A percentile compares a stretch with the other conserved stretches of the same genome.
Conservation (phyloP, 2,113 vertebrate species). For the Dromas ardeola region DNA sequence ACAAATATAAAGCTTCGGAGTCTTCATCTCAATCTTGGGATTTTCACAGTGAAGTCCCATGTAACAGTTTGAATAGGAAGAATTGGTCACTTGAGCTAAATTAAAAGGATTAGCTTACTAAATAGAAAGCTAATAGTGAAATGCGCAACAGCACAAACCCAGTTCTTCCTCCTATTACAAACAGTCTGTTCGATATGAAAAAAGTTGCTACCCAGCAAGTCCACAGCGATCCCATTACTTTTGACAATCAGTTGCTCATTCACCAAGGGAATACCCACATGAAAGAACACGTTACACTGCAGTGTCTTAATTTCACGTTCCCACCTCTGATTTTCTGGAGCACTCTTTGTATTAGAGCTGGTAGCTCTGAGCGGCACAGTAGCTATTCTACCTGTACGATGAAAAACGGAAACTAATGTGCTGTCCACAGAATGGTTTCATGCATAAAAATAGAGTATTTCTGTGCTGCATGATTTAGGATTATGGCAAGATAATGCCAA, state of each 20-base stretch:
- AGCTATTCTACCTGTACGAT: background rate
- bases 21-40: background rate
- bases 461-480: background rate
- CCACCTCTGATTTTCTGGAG: background rate
- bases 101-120: background rate
- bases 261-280: accelerated
- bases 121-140: background rate
- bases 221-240: background rate
- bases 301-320: background rate
- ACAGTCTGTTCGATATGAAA: background rate
- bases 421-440: background rate
- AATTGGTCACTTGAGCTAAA: background rate
- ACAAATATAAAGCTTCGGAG: background rate
- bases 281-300: background rate
- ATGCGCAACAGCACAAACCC: accelerated
- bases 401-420: background rate
- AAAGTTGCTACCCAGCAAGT: background rate
- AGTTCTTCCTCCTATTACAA: background rate
- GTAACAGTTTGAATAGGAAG: background rate
- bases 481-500: background rate
- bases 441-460: background rate
- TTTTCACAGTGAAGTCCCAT: background rate
- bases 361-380: accelerated
- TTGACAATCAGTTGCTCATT: background rate
- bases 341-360: accelerated